These are phyloP conservation scores for Thrips palmi DNA, from an alignment of 1,140 invertebrate genomes.

Conservation along the genomic window DNA sequence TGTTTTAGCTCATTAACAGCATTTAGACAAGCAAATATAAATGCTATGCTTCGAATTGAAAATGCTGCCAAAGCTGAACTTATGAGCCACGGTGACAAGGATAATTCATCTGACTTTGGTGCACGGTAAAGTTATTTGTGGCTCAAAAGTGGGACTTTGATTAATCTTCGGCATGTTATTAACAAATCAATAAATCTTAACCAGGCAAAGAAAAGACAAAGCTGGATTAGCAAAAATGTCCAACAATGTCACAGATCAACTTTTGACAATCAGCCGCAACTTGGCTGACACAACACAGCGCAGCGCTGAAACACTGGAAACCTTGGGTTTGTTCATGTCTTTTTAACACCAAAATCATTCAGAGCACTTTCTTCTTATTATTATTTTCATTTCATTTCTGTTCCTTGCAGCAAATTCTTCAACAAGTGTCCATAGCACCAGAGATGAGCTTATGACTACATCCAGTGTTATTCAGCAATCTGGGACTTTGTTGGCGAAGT, in stretches of 20 bases:
- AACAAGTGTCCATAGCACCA: slow-evolving; percentile 37
- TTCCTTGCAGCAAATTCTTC: slow-evolving; percentile 29
- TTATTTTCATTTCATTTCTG: slow-evolving; percentile 12
- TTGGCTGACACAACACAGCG: slow-evolving; percentile 70
- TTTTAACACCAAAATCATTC: slow-evolving; percentile 9
- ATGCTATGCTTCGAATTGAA: slow-evolving; percentile 51
- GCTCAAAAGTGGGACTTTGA: neutral
- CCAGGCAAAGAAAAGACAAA: slow-evolving; percentile 34
- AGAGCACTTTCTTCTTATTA: slow-evolving; percentile 5
- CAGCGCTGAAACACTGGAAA: slow-evolving; percentile 67
- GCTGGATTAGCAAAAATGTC: slow-evolving; percentile 42
- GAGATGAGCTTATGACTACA: slow-evolving; percentile 69
- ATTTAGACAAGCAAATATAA: slow-evolving; percentile 60
- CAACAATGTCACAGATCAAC: slow-evolving; percentile 58
- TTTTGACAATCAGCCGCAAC: slow-evolving; percentile 64
- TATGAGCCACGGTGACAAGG: slow-evolving; percentile 34
- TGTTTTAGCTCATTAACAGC: slow-evolving; percentile 40
- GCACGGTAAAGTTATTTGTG: slow-evolving; percentile 19
- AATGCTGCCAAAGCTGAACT: slow-evolving; percentile 49
- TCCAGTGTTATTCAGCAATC: slow-evolving; percentile 73
- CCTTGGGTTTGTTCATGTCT: slow-evolving; percentile 35
- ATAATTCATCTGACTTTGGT: slow-evolving; percentile 34
- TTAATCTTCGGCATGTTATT: neutral
- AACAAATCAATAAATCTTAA: slow-evolving; percentile 3
- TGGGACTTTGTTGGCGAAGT: slow-evolving; percentile 80